Evolutionary conservation across 35 echinoderm and acorn worm species (phyloP), one percentile per base, ranked within the genome.

Genomic region (Anneissia japonica): DNA sequence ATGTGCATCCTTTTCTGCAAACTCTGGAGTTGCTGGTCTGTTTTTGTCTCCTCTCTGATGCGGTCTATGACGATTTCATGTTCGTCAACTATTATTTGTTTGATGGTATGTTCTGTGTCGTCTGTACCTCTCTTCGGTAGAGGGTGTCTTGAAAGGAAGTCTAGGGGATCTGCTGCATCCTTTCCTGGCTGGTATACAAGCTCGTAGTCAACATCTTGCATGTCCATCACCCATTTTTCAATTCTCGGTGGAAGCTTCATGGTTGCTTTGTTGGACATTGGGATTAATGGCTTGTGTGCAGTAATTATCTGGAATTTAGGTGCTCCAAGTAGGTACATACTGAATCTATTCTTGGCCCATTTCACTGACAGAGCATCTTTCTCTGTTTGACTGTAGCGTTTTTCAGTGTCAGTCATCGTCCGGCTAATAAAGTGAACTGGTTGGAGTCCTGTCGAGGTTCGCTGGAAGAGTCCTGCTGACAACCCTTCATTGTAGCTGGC

Each of bases 151-250:
- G 87, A 93, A 4, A 89, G 74, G 43, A 76, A 93, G 46, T 89
- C 83, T 13, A 93, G 21, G 87, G 92, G 37, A 87, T 77, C 84
- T 82, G 45, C 79, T 82, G 77, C 73, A 76, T 91, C 84, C 84
- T 85, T 93, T 21, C 92, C 84, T 81, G 83, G 92, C 74, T 93
- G 83, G 85, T 93, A 93, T 4, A 87, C 32, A 19, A 93, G 32
- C 80, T 90, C 86, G 32, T 46, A 93, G 34, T 93, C 87, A 5
- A 90, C 82, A 77, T 87, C 87, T 73, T 90, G 92, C 92, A 93
- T 93, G 4, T 82, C 75, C 89, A 91, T 91, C 28, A 86, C 89
- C 75, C 83, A 91, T 37, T 92, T 92, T 34, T 86, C 77, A 26
- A 91, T 87, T 75, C 90, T 72, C 6, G 89, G 77, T 17, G 89